phyloP scores from a whole-genome alignment of 2,888 invertebrate genomes.

The Troglohyphantes excavatus region DNA sequence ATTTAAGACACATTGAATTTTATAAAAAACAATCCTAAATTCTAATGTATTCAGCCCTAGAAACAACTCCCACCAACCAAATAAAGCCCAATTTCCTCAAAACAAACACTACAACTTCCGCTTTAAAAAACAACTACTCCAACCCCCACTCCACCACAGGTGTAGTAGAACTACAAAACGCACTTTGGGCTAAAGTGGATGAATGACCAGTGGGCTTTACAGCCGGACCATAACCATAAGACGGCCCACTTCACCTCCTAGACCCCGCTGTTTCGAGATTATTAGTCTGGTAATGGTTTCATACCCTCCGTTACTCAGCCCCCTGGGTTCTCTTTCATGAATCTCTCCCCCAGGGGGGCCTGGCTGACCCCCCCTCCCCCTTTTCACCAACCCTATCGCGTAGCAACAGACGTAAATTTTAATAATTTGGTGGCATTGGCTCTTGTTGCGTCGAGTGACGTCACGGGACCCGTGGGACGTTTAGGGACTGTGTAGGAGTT shows the following conservation, averaged over 20 bases:
- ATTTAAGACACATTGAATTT: too few species aligned
- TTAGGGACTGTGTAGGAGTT: constrained; percentile 10
- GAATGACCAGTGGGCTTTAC: constrained; percentile 21
- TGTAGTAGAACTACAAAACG: constrained; percentile 5
- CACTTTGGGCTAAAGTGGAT: constrained; percentile 34
- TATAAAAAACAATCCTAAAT: too few species aligned
- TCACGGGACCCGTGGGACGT: constrained; percentile 32
- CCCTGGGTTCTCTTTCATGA: constrained; percentile 37
- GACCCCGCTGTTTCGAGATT: constrained; percentile 61
- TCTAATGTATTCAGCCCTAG: too few species aligned
- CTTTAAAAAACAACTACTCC: too few species aligned
- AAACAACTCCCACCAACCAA: too few species aligned
- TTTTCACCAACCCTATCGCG: constrained; percentile 60
- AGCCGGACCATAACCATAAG: constrained; percentile 30
- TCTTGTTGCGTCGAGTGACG: constrained; percentile 67
- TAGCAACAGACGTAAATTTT: constrained; percentile 76
- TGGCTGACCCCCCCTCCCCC: not conserved
- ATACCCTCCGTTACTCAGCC: not conserved
- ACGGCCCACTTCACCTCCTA: not conserved
- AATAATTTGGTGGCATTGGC: constrained; percentile 64
- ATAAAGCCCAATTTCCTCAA: not conserved
- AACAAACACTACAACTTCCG: too few species aligned
- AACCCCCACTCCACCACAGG: too few species aligned
- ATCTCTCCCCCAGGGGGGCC: constrained; percentile 12
- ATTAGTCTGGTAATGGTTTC: constrained; percentile 64